Evolutionary conservation across 2,113 vertebrate genomes (phyloP).

Genomic region (Chamaea fasciata): DNA sequence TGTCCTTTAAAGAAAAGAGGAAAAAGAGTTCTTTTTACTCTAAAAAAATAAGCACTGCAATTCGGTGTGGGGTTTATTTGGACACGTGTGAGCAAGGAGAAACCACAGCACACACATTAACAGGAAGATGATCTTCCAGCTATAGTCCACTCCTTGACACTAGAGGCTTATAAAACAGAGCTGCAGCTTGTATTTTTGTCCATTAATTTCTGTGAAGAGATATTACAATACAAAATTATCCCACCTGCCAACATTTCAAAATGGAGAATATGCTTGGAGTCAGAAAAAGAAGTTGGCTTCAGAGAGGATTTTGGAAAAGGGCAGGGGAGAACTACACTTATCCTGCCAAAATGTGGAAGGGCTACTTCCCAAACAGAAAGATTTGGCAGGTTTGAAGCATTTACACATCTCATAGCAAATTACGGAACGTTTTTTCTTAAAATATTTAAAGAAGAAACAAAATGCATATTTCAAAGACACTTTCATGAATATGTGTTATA

Average conservation of each 20-base stretch:
- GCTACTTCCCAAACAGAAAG: not conserved
- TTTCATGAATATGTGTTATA: not conserved
- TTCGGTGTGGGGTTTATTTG: not conserved
- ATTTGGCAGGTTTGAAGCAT: not conserved
- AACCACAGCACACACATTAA: not conserved
- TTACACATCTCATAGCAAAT: not conserved
- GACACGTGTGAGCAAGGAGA: rapidly evolving
- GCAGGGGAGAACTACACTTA: not conserved
- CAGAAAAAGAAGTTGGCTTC: not conserved
- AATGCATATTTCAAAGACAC: not conserved
- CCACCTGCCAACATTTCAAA: not conserved
- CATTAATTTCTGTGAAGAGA: not conserved
- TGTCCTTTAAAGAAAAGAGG: not conserved
- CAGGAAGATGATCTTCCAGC: not conserved
- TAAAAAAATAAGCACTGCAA: not conserved
- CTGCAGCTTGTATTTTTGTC: not conserved
- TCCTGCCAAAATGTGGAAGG: not conserved
- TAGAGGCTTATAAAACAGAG: not conserved
- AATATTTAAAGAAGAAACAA: not conserved
- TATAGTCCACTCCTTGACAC: not conserved
- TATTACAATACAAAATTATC: not conserved
- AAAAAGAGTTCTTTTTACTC: not conserved
- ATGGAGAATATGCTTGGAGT: not conserved
- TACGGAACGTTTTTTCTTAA: not conserved
- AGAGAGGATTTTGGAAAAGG: not conserved